Evolutionary conservation across 2,888 invertebrate genomes (phyloP), one percentile per base, ranked within the genome.

Genomic region (Epinotia demarniana): DNA sequence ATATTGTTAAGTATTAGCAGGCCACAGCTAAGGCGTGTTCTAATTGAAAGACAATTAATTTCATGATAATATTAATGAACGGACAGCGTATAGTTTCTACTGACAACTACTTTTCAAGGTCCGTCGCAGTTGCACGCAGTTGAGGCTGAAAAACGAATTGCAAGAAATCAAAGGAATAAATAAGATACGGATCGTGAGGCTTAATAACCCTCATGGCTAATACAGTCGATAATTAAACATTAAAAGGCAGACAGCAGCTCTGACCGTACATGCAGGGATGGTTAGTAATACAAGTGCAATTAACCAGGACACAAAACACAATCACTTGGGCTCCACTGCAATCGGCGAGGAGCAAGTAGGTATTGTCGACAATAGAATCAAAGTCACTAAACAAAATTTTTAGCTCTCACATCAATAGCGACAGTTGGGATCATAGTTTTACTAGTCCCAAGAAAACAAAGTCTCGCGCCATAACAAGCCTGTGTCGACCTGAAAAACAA

Each of bases 41-140:
- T 79, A 81, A 76, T 78, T 80, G 75, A 81, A 77, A 78, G 71
- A 72, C 13, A 55, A 62, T 18, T 12, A 19, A 68, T 68, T 57
- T 23, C 13, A 60, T 27, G 9, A 33, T 13, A 13, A 13, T 61
- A n/a, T 49, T 9, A 49, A n/a, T 27, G 3, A n/a, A 33, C 4
- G 12, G 11, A 18, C 8, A 49, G 6, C 16, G 53, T 53, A 6
- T 53, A 53, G 53, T n/a, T 53, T 53, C 6, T 53, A 53, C 16
- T n/a, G n/a, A 16, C 6, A n/a, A 53, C 16, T 53, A 2, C 49
- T 53, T 53, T 53, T 53, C n/a, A 53, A 53, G 53, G 1, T 53
- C 16, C 49, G 39, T 53, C n/a, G n/a, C 13, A n/a, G 39, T 53
- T 8, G n/a, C 13, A n/a, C 49, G 49, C 39, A 49, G 53, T 4